These are phyloP conservation scores for Phragmatobia fuliginosa DNA, from an alignment of 2,888 invertebrate species.

Conservation along the genomic window DNA sequence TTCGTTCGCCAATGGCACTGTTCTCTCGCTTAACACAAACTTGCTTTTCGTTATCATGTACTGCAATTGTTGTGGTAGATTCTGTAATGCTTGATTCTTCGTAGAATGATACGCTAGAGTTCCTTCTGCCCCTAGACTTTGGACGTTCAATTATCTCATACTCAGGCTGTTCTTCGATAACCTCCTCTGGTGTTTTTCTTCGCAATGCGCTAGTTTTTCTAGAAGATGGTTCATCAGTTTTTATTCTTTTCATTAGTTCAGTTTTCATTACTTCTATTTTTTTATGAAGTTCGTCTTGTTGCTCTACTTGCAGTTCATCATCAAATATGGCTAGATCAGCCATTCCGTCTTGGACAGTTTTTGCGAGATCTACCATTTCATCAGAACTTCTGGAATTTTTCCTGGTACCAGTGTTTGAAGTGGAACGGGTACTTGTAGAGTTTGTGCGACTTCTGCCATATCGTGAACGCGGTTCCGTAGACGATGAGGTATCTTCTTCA, in stretches of 20 bases:
- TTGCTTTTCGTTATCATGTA: conserved; percentile 53
- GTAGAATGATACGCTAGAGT: conserved; percentile 73
- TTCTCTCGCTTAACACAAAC: conserved; percentile 59
- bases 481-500: conserved; percentile 77
- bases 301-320: conserved; percentile 59
- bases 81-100: conserved; percentile 61
- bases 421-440: conserved; percentile 68
- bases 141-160: conserved; percentile 66
- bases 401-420: conserved; percentile 65
- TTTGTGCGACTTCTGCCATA: conserved; percentile 69
- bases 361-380: conserved; percentile 82
- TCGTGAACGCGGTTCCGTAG: conserved; percentile 71
- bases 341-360: conserved; percentile 86
- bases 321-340: conserved; percentile 79
- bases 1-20: conserved; percentile 57
- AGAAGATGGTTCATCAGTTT: conserved; percentile 63
- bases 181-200: conserved; percentile 71
- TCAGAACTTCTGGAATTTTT: conserved; percentile 74
- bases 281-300: conserved; percentile 69
- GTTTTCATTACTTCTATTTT: conserved; percentile 76
- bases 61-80: conserved; percentile 54
- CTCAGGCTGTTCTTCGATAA: conserved; percentile 73
- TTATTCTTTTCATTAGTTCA: conserved; percentile 78
- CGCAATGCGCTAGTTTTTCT: conserved; percentile 70
- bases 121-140: conserved; percentile 73